Conservation (phyloP, 2,113 vertebrate species). For the Heliornis fulica region DNA sequence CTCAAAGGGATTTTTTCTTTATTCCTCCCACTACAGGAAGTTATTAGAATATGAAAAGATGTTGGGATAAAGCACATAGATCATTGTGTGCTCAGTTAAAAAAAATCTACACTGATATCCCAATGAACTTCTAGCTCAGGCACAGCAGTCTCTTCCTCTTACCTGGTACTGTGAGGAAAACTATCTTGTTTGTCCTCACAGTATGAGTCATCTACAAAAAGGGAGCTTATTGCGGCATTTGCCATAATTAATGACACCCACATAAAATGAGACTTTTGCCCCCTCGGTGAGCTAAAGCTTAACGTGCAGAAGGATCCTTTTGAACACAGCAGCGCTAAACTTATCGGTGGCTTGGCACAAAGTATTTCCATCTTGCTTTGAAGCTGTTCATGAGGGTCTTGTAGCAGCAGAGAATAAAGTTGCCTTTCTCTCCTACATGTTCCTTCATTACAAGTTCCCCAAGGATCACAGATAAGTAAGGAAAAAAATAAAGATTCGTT, state of each 20-base stretch:
- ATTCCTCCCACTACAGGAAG: not conserved
- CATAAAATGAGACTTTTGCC: not conserved
- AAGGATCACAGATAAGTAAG: not conserved
- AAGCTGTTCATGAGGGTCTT: not conserved
- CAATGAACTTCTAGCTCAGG: not conserved
- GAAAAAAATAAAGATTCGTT: conserved; percentile 2
- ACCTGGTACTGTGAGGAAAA: conserved; percentile 4
- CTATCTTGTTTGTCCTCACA: not conserved
- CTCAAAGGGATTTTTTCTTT: not conserved
- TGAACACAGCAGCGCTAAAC: not conserved
- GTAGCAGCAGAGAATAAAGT: not conserved
- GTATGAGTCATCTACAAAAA: not conserved
- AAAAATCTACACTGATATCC: not conserved
- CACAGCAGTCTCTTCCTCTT: not conserved
- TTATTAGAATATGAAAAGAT: not conserved
- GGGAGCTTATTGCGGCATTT: not conserved
- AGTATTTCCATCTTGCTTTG: conserved; percentile 23
- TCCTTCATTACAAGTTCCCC: not conserved
- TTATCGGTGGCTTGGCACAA: not conserved
- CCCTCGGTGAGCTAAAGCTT: not conserved
- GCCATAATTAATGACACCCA: conserved; percentile 1
- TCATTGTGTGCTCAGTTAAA: not conserved
- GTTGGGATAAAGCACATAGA: not conserved
- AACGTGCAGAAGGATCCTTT: conserved; percentile 8
- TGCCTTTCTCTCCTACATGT: not conserved